Evolutionary conservation across 2,888 invertebrate species (phyloP), one percentile per base, ranked within the genome.

Genomic region (Tetrapedia diversipes): DNA sequence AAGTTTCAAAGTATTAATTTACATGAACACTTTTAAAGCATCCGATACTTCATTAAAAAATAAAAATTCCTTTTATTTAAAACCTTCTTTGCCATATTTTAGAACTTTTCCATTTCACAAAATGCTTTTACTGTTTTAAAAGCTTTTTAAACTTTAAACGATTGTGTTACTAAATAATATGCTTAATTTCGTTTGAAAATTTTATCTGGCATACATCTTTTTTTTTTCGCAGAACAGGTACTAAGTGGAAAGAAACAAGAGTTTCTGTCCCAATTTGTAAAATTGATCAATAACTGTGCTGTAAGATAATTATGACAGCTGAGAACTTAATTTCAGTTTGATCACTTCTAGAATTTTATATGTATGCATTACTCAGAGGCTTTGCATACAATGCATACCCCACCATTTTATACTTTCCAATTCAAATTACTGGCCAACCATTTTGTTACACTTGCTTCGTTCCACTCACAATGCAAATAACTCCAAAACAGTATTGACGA

Each of bases 391-490:
- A 37, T 14, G 27, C 2, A 16, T 16, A 57, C 3, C 4, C 22
- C 32, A 22, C 11, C 7, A 57, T 7, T 56, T 47, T 41, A n/a
- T 41, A 22, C 29, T 32, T 53, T 37, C 22, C 11, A 53, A 10
- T 39, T 47, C 6, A 19, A 34, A 54, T 53, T 34, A 4, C 19
- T 49, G 22, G 4, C 27, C 24, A 22, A 37, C 22, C 22, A 11
- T 1, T n/a, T 34, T 19, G 45, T 24, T 34, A n/a, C 22, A 2
- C 34, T 16, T 43, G 14, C 65, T 51, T 37, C 14, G 2, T 16
- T 34, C 16, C 32, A 56, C 39, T 54, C 11, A 27, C 45, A 14
- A 49, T 19, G 11, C 16, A 19, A 70, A 54, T 47, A 43, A 57
- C 19, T 51, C 3, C 19, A 19, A 43, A 51, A 43, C 53, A 45